phyloP scores from a whole-genome alignment of 2,888 invertebrate species.

The Loripinus fragilis region DNA sequence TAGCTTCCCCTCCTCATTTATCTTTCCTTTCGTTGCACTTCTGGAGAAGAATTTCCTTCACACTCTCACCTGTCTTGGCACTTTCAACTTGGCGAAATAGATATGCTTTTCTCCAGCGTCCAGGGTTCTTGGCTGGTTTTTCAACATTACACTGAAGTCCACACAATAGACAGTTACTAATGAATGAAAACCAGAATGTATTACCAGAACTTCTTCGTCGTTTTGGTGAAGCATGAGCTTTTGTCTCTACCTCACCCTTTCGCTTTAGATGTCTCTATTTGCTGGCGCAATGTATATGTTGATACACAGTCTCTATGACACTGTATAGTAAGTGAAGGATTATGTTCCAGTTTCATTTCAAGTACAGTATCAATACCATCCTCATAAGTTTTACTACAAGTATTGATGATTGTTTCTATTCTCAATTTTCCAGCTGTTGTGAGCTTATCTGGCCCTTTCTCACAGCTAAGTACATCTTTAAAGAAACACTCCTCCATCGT shows the following conservation, averaged over 20 bases:
- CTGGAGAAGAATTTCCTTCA: too few relatives aligned
- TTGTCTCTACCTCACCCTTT: too few relatives aligned
- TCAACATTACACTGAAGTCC: slow-evolving; percentile 33
- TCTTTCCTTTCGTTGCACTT: slow-evolving; percentile 14
- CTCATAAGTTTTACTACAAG: too few relatives aligned
- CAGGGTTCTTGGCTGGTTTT: slow-evolving; percentile 25
- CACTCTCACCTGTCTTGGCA: not conserved
- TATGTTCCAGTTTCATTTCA: not conserved
- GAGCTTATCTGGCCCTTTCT: not conserved
- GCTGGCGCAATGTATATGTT: too few relatives aligned
- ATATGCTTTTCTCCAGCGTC: slow-evolving; percentile 25
- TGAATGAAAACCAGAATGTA: slow-evolving; percentile 32
- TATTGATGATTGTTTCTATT: not conserved
- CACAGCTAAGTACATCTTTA: not conserved
- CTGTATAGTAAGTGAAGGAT: too few relatives aligned
- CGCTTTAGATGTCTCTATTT: not conserved
- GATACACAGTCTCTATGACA: too few relatives aligned
- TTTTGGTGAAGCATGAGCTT: not conserved
- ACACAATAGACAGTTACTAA: slow-evolving; percentile 31
- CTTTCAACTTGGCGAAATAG: slow-evolving; percentile 8
- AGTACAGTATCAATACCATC: too few relatives aligned
- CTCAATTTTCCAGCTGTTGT: not conserved
- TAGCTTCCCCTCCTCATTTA: slow-evolving; percentile 27
- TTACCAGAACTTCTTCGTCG: slow-evolving; percentile 18
- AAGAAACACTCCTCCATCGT: not conserved